These are phyloP conservation scores for Bruchidius siliquastri DNA, from an alignment of 2,888 invertebrate genomes.

Conservation along the genomic window DNA sequence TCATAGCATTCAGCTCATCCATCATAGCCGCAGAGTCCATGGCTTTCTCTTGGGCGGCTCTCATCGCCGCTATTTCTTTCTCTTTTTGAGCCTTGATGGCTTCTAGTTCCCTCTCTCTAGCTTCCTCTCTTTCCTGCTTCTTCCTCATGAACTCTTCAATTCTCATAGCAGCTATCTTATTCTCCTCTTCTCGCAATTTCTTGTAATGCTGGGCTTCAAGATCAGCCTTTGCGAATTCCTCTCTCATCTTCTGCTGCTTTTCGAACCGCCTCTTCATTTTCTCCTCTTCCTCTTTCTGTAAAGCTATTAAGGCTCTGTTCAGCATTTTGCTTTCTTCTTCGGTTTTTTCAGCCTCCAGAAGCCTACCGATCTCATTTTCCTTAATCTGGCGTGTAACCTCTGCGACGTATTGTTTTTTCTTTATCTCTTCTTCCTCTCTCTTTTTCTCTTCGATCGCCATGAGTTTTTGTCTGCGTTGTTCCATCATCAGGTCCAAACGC, in stretches of 20 bases:
- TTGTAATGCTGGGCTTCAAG: slow-evolving; percentile 58
- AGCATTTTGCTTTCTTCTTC: slow-evolving; percentile 63
- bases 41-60: slow-evolving; percentile 53
- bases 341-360: slow-evolving; percentile 61
- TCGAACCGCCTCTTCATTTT: slow-evolving; percentile 54
- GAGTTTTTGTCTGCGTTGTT: slow-evolving; percentile 58
- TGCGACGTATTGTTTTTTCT: slow-evolving; percentile 34
- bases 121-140: slow-evolving; percentile 59
- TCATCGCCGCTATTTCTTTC: slow-evolving; percentile 53
- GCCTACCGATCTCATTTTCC: slow-evolving; percentile 50
- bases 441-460: slow-evolving; percentile 53
- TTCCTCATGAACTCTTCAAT: slow-evolving; percentile 59
- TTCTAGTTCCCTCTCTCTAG: slow-evolving; percentile 52
- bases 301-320: slow-evolving; percentile 59
- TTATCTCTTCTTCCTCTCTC: slow-evolving; percentile 42
- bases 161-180: slow-evolving; percentile 59
- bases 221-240: slow-evolving; percentile 58
- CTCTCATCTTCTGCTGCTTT: slow-evolving; percentile 53
- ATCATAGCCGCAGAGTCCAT: slow-evolving; percentile 48
- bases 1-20: slow-evolving; percentile 51
- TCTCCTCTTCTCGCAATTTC: slow-evolving; percentile 61
- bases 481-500: slow-evolving; percentile 66
- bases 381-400: slow-evolving; percentile 49
- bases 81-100: slow-evolving; percentile 58
- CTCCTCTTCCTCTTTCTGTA: slow-evolving; percentile 61